These are phyloP conservation scores for Cecidostiba fungosa DNA, from an alignment of 2,888 invertebrate genomes.

Conservation along the genomic window DNA sequence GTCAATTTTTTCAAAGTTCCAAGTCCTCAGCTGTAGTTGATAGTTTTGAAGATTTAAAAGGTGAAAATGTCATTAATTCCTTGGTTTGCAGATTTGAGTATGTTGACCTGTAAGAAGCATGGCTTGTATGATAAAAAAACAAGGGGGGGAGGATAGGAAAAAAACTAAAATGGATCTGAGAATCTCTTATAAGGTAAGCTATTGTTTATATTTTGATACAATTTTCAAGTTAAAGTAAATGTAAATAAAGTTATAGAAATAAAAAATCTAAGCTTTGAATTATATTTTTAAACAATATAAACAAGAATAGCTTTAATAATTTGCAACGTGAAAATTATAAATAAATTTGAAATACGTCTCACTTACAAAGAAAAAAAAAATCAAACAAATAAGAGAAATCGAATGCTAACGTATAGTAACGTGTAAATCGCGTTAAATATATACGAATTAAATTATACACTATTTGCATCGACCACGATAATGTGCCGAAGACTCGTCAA, in stretches of 20 bases:
- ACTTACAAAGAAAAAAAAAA: slow-evolving; percentile 30
- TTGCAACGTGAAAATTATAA: slow-evolving; percentile 46
- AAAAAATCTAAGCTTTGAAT: slow-evolving; percentile 35
- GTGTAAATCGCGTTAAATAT: slow-evolving; percentile 52
- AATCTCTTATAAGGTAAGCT: slow-evolving; percentile 53
- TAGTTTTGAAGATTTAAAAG: slow-evolving; percentile 56
- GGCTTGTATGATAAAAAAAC: slow-evolving; percentile 75
- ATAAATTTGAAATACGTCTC: slow-evolving; percentile 37
- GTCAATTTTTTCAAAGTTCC: slow-evolving; percentile 21
- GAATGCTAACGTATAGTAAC: slow-evolving; percentile 50
- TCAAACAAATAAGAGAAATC: slow-evolving; percentile 15
- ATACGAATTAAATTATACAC: slow-evolving; percentile 58
- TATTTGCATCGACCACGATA: slow-evolving; percentile 61
- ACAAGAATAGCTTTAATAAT: slow-evolving; percentile 52
- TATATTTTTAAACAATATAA: slow-evolving; percentile 42
- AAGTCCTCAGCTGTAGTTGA: slow-evolving; percentile 50
- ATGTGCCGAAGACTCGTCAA: slow-evolving; percentile 58
- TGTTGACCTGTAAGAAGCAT: slow-evolving; percentile 78
- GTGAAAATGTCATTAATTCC: slow-evolving; percentile 45
- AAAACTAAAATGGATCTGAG: slow-evolving; percentile 46
- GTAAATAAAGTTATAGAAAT: slow-evolving; percentile 54
- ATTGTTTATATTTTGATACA: slow-evolving; percentile 31
- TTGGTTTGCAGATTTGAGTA: slow-evolving; percentile 51
- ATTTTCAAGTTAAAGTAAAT: slow-evolving; percentile 37
- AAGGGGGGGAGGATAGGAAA: slow-evolving; percentile 59